Percentiles rank a stretch among this genome's conserved stretches.
Conservation (phyloP, 2,888 invertebrate genomes). For the Drosophila peninsularis region DNA sequence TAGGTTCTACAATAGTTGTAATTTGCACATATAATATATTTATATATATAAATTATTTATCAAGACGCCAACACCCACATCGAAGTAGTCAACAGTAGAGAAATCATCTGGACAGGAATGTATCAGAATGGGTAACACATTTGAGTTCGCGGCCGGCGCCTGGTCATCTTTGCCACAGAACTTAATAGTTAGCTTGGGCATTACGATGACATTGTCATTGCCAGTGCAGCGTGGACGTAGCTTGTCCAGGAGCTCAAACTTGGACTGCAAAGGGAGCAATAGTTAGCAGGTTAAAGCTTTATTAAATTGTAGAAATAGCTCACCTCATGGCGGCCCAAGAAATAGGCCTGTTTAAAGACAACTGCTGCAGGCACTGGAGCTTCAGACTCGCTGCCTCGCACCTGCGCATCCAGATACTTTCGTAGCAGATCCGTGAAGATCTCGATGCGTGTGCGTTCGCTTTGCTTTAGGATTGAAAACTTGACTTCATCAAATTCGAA, state of each 20-base stretch:
- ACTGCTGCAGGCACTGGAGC: constrained; percentile 80
- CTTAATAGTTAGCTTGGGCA: constrained; percentile 88
- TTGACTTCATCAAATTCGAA: constrained; percentile 88
- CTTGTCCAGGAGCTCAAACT: constrained; percentile 89
- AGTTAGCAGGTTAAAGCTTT: not conserved
- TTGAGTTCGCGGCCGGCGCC: constrained; percentile 86
- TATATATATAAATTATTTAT: not conserved
- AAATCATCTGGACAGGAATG: constrained; percentile 94
- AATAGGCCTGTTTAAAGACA: constrained; percentile 87
- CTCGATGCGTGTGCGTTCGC: constrained; percentile 90
- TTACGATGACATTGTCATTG: constrained; percentile 86
- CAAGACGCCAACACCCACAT: constrained; percentile 85
- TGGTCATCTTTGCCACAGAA: constrained; percentile 89
- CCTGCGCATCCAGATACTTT: constrained; percentile 87
- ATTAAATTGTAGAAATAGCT: accelerated
- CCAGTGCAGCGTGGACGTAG: constrained; percentile 85
- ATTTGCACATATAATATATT: not conserved
- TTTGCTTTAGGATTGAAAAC: constrained; percentile 86
- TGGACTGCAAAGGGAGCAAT: constrained; percentile 86
- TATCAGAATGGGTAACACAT: constrained; percentile 89
- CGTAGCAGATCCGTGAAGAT: constrained; percentile 91
- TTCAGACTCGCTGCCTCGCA: constrained; percentile 30
- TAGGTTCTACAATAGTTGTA: constrained; percentile 87
- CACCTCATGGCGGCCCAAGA: constrained; percentile 93
- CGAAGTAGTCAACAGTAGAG: constrained; percentile 93